Base-by-base conservation (phyloP, 2,888 invertebrate genomes). In the Cryptus armator region DNA sequence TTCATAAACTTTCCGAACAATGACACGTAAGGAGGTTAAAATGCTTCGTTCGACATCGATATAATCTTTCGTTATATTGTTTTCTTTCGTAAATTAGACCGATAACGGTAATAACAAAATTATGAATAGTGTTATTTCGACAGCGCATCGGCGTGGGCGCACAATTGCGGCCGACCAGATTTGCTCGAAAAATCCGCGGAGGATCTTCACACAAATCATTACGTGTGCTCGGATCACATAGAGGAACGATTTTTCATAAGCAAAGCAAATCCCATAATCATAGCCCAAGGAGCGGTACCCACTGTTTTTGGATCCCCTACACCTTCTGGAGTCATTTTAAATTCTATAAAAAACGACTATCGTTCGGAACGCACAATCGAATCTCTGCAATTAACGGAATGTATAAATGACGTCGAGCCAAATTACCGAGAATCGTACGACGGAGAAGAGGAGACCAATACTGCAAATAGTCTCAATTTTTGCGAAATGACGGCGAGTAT, bases 1-100 rank as follows among this genome's bases (percentile, higher is more conserved):
- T 90, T 91, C 16, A 89, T 90, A 80, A 89, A 89, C 74, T 91
- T 91, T 78, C 90, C 90, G 10, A 90, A 90, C 29, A 85, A 87
- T 82, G 88, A 90, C 32, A 88, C 84, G 90, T 90, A 84, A 90
- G 76, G 7, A 62, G 62, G 16, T 43, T 48, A 37, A 43, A 46
- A 44, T 3, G 14, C n/a, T 37, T 43, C 19, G 10, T 56, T 78
- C 37, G 37, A 7, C 24, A 24, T 24, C 24, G 24, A 24, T 24
- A 24, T 2, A 24, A 24, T 24, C 24, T 24, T 24, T 24, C 24
- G 24, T 3, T 24, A 24, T 7, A 37, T 37, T 37, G 7, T 37
- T 37, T 37, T 9, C 5, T 1, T 37, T 37, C 37, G 37, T 9
- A 9, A 37, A 37, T 37, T 9, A 37, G 1, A 5, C 6, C 9